These are phyloP conservation scores for Parnassius glacialis DNA, from an alignment of 2,888 invertebrate genomes.

Conservation along the genomic window DNA sequence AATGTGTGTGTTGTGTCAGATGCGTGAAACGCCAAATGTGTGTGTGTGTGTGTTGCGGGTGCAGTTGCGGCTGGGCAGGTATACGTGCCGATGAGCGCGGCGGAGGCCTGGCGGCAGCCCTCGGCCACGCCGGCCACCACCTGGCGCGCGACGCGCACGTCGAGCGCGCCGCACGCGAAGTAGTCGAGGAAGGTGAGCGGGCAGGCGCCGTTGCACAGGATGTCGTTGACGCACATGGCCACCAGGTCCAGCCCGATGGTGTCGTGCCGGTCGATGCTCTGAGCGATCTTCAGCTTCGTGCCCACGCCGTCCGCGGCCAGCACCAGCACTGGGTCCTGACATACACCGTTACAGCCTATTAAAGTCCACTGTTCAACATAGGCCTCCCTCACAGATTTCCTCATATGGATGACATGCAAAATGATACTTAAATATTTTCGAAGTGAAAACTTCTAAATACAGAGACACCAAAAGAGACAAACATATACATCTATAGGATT, in stretches of 20 bases:
- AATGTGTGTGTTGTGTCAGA: no score
- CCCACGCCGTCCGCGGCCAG: constrained; percentile 99
- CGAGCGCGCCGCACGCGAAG: constrained; percentile 92
- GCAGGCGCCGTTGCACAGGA: constrained; percentile 96
- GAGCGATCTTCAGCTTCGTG: constrained; percentile 96
- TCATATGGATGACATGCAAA: no score
- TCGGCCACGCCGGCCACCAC: constrained; percentile 91
- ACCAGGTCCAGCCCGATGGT: constrained; percentile 97
- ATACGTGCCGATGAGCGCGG: constrained; percentile 49
- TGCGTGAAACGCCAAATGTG: no score
- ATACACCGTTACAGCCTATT: no score
- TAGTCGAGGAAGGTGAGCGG: constrained; percentile 98
- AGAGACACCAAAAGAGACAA: no score
- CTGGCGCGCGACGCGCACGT: constrained; percentile 83
- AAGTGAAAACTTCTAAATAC: no score
- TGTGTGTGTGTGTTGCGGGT: no score
- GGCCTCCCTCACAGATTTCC: no score
- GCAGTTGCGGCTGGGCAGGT: neutral
- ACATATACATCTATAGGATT: no score
- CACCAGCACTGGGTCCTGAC: constrained; percentile 91
- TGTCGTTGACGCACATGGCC: constrained; percentile 99
- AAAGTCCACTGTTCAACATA: no score
- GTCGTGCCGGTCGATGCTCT: constrained; percentile 86
- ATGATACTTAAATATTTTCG: no score
- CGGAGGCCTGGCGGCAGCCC: constrained; percentile 91